Base-by-base conservation (phyloP, 1,140 invertebrate genomes). In the Musca domestica region DNA sequence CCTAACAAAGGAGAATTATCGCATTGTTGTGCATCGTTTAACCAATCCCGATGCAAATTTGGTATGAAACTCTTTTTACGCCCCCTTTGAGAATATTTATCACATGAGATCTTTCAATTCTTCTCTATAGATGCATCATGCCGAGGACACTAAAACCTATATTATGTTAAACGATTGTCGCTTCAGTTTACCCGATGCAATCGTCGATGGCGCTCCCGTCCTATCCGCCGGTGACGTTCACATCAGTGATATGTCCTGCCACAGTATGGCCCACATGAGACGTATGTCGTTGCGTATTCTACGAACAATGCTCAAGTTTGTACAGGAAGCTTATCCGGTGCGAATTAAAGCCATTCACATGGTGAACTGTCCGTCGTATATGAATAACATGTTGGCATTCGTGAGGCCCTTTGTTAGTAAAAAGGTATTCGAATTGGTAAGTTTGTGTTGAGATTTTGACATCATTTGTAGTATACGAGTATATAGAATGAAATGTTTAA, bases 301-400 rank as follows among this genome's bases (percentile, higher is more conserved):
- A n/a, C 70, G 77, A 2, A 73, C 73, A 9, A 77, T 76, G 67
- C 69, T 80, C 5, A 74, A 74, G 46, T 80, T 80, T 69, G 69
- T 78, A 19, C 83, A 92, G 87, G 88, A 92, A 81, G 89, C 89
- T 0, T 89, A 91, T 72, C 91, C 90, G 0, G 85, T 90, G 46
- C 85, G 89, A 71, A 83, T 92, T 67, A 90, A 90, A 74, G 88
- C 89, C 71, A 88, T 92, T 46, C 90, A 93, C 78, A 86, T 92
- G 67, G 84, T 90, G 47, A 90, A 90, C 72, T 84, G 85, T 3
- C 86, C 87, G 0, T 78, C 85, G 1, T 89, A 88, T 77, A 83
- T 90, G 66, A 86, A 89, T 73, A 86, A 85, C 69, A 83, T 88
- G 64, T 82, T 88, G 64, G 83, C 83, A 34, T 76, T 90, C 46